These are phyloP conservation scores for Archivesica marissinica DNA, from an alignment of 1,140 invertebrate species.

Conservation along the genomic window DNA sequence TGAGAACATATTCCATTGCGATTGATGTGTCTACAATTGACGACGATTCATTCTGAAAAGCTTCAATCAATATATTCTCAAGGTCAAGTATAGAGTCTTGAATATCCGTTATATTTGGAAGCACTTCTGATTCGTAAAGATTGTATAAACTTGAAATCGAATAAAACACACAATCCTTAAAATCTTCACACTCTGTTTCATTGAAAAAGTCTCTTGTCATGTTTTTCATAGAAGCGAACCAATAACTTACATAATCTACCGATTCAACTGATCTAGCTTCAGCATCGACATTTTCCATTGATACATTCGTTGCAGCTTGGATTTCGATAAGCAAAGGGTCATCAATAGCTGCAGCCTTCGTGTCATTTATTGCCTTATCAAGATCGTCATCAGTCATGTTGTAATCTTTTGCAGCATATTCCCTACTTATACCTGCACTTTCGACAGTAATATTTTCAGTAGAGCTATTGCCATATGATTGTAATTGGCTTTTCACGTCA, in stretches of 20 bases:
- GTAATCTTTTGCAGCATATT: slow-evolving; percentile 14
- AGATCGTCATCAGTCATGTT: slow-evolving; percentile 18
- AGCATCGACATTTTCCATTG: neutral
- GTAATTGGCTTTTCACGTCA: neutral
- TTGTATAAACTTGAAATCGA: slow-evolving; percentile 10
- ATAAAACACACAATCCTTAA: slow-evolving; percentile 16
- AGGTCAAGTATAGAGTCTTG: neutral
- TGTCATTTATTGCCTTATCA: neutral
- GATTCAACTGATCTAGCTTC: neutral
- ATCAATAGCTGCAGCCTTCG: neutral
- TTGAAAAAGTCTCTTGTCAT: slow-evolving; percentile 3
- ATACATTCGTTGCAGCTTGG: neutral
- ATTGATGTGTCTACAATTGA: neutral
- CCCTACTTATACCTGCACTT: neutral
- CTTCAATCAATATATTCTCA: neutral
- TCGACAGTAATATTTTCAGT: neutral
- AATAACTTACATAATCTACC: neutral
- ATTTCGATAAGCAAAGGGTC: slow-evolving; percentile 38
- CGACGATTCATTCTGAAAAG: slow-evolving; percentile 23
- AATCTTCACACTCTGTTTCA: slow-evolving; percentile 14
- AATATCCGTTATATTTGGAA: slow-evolving; percentile 13
- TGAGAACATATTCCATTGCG: neutral
- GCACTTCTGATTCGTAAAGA: neutral
- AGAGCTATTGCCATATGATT: neutral
- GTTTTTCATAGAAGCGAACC: slow-evolving; percentile 32